phyloP scores from a whole-genome alignment of 2,888 invertebrate species.

The Opisthograptis luteolata region DNA sequence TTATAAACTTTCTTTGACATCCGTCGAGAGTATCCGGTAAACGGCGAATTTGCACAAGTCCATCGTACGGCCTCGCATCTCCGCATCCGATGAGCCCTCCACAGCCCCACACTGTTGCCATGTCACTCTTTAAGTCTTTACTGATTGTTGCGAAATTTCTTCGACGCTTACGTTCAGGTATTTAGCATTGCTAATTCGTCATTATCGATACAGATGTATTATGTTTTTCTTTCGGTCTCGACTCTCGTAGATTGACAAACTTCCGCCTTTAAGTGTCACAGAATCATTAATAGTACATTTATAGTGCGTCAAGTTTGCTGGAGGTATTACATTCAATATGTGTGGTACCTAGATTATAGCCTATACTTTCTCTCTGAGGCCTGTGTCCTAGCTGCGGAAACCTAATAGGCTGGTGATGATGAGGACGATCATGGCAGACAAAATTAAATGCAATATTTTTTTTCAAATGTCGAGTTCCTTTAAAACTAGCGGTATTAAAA shows the following conservation, averaged over 20 bases:
- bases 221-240: conserved; percentile 33
- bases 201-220: conserved; percentile 31
- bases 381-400: no score
- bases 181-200: conserved; percentile 30
- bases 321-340: no score
- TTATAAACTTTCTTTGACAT: background rate
- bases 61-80: conserved; percentile 56
- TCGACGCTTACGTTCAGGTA: conserved; percentile 5
- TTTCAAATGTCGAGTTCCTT: background rate
- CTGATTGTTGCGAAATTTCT: conserved; percentile 48
- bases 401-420: no score
- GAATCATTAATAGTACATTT: no score
- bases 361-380: no score
- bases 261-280: no score
- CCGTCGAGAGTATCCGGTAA: conserved; percentile 30
- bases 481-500: no score
- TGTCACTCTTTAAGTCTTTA: conserved; percentile 55
- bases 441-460: no score
- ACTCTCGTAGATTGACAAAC: conserved; percentile 31
- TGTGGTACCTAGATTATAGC: no score
- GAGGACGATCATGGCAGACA: no score
- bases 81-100: conserved; percentile 63
- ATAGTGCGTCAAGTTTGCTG: no score
- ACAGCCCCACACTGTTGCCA: conserved; percentile 47
- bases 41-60: conserved; percentile 58